Percentiles rank a stretch among this genome's conserved stretches.
These are phyloP conservation scores for Apaloderma vittatum DNA, from an alignment of 2,113 vertebrate genomes.

Conservation along the genomic window DNA sequence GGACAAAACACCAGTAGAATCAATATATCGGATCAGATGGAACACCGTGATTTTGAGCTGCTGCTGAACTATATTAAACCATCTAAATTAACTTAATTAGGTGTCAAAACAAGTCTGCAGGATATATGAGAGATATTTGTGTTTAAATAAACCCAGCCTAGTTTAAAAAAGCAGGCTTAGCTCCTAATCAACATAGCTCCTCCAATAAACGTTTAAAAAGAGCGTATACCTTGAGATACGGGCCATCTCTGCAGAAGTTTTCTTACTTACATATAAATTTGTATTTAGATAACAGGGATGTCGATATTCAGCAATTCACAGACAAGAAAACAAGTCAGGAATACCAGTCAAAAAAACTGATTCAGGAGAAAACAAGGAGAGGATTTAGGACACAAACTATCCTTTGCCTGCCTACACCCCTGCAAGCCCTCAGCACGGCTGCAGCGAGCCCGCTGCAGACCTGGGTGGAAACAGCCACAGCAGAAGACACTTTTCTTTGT, in stretches of 20 bases:
- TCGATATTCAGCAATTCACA: not conserved
- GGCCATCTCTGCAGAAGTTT: not conserved
- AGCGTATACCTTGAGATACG: not conserved
- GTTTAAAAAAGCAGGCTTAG: not conserved
- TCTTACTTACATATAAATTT: too few relatives aligned
- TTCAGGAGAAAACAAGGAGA: too few relatives aligned
- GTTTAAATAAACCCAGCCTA: not conserved
- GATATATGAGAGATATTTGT: not conserved
- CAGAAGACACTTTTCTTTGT: too few relatives aligned
- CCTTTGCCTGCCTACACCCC: too few relatives aligned
- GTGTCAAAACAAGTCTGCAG: not conserved
- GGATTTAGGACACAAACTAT: too few relatives aligned
- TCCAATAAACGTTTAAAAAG: not conserved
- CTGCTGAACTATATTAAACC: constrained; percentile 12
- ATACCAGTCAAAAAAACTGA: not conserved
- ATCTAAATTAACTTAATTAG: constrained; percentile 38
- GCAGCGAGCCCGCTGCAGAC: too few relatives aligned
- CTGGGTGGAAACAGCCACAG: too few relatives aligned
- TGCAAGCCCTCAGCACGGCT: too few relatives aligned
- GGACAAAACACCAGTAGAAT: not conserved
- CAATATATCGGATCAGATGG: not conserved
- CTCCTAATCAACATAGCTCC: not conserved
- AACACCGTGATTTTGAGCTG: not conserved
- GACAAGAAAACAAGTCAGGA: not conserved
- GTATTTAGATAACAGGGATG: not conserved